phyloP scores from a whole-genome alignment of 1,140 invertebrate species.

The Laupala kohalensis region DNA sequence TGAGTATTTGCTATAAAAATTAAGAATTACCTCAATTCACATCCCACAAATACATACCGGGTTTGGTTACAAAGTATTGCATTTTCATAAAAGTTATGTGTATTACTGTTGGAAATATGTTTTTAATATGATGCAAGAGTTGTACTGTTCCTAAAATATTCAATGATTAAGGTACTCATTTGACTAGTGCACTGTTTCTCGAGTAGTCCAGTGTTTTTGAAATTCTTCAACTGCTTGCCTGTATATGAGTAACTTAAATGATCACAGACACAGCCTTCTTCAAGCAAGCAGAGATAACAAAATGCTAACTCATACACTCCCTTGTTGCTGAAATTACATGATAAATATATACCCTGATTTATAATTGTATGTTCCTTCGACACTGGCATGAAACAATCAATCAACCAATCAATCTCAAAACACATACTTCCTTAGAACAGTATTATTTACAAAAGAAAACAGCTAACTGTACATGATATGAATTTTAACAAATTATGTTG shows the following conservation, averaged over 20 bases:
- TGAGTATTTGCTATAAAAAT: too few species aligned
- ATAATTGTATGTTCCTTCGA: not conserved
- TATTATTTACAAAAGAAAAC: not conserved
- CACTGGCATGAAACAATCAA: not conserved
- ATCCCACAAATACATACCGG: not conserved
- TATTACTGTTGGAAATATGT: not conserved
- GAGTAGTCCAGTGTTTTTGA: not conserved
- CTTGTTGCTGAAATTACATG: not conserved
- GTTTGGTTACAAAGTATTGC: not conserved
- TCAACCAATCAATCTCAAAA: not conserved
- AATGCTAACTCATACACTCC: not conserved
- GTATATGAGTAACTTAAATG: not conserved
- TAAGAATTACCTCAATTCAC: too few species aligned
- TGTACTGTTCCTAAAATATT: not conserved
- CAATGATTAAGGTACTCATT: not conserved
- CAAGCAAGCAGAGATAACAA: not conserved
- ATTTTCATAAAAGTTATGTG: not conserved
- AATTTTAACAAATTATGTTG: not conserved
- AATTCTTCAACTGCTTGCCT: not conserved
- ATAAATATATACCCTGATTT: not conserved
- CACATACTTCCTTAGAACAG: not conserved
- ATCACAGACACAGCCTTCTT: not conserved
- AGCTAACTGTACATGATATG: not conserved
- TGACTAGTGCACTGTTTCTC: not conserved
- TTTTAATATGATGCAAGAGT: not conserved